Conservation (phyloP, 2,888 invertebrate species). For the Deroplatys truncata region DNA sequence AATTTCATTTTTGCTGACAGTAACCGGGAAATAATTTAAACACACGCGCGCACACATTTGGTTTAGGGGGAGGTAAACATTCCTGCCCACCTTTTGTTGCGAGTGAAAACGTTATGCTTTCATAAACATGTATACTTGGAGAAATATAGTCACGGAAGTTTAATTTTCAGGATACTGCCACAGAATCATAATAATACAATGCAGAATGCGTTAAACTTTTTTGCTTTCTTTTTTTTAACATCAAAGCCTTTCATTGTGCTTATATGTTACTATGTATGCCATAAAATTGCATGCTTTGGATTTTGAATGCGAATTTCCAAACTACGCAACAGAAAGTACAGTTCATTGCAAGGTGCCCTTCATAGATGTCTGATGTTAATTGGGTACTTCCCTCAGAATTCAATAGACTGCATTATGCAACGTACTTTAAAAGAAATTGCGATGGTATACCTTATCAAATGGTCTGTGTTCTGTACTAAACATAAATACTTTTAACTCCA, state of each 20-base stretch:
- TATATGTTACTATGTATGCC: not conserved
- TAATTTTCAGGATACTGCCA: not conserved
- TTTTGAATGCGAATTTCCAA: no score
- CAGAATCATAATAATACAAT: not conserved
- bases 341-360: no score
- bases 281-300: no score
- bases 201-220: not conserved
- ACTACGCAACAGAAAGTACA: no score
- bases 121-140: not conserved
- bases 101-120: not conserved
- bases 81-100: not conserved
- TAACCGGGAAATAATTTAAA: not conserved
- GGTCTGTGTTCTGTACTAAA: no score
- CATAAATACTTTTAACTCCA: no score
- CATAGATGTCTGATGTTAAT: no score
- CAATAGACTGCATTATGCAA: no score
- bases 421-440: no score
- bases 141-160: not conserved
- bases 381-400: no score
- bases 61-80: not conserved
- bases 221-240: not conserved
- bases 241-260: not conserved
- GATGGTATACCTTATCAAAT: no score
- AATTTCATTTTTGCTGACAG: not conserved
- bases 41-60: not conserved